Evolutionary conservation across 2,113 vertebrate species (phyloP).

Genomic region (Saimiri boliviensis): DNA sequence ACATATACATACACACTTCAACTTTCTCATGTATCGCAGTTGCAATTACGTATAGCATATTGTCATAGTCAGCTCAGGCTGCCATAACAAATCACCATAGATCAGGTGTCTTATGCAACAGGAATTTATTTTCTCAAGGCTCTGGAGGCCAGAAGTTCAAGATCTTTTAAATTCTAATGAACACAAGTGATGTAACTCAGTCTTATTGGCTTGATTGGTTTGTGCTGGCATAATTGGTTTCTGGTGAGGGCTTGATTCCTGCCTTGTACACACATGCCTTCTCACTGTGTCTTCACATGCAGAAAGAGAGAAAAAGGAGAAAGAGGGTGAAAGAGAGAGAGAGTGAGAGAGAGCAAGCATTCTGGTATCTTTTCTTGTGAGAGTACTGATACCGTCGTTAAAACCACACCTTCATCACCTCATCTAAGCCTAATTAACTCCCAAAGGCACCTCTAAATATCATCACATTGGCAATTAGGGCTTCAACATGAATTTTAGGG

Average conservation of each 20-base stretch:
- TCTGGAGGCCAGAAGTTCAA: not conserved
- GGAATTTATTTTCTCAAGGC: not conserved
- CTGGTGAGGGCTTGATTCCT: not conserved
- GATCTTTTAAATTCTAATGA: too few relatives aligned
- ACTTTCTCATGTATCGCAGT: not conserved
- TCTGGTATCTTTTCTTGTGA: not conserved
- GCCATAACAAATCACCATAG: not conserved
- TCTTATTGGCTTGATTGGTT: too few relatives aligned
- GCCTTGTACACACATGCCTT: not conserved
- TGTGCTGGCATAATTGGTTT: not conserved
- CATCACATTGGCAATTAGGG: not conserved
- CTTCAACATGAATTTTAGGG: not conserved
- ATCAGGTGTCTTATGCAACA: not conserved
- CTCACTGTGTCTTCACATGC: not conserved
- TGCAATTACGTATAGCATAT: not conserved
- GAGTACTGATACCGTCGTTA: not conserved
- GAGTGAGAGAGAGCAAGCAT: not conserved
- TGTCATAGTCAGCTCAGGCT: not conserved
- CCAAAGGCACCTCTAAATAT: not conserved
- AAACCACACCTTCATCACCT: not conserved
- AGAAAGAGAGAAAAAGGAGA: not conserved
- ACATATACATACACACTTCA: not conserved
- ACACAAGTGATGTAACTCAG: too few relatives aligned
- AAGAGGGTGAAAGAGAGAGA: not conserved
- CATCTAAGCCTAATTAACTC: not conserved